phyloP scores from a whole-genome alignment of 2,797 vertebrate genomes.

The Hyperoplus immaculatus region DNA sequence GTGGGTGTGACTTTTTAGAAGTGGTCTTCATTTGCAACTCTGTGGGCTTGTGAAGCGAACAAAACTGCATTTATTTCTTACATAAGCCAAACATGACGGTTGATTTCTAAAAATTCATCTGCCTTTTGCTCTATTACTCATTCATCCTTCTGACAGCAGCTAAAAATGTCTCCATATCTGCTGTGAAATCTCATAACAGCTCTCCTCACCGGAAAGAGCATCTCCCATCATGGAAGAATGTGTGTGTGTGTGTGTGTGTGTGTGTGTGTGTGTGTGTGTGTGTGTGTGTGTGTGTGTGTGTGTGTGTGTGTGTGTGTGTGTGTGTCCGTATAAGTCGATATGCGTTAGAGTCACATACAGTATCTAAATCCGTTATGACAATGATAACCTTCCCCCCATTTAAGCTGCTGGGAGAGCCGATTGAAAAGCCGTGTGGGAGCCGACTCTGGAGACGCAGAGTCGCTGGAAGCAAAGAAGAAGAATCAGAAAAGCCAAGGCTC shows the following conservation, averaged over 20 bases:
- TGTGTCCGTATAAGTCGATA: slow-evolving; percentile 16
- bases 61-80: slow-evolving; percentile 39
- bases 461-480: slow-evolving; percentile 43
- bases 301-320: too few relatives aligned
- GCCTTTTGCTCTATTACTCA: slow-evolving; percentile 33
- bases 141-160: slow-evolving; percentile 2
- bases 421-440: slow-evolving; percentile 57
- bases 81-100: slow-evolving; percentile 45
- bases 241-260: too few relatives aligned
- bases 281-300: too few relatives aligned
- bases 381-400: slow-evolving; percentile 35
- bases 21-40: slow-evolving; percentile 57
- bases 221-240: neutral
- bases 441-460: slow-evolving; percentile 45
- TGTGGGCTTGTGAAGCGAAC: slow-evolving; percentile 38
- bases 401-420: slow-evolving; percentile 46
- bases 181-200: slow-evolving; percentile 14
- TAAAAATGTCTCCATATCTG: neutral
- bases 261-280: too few relatives aligned
- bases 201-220: slow-evolving; percentile 30
- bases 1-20: slow-evolving; percentile 50
- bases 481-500: slow-evolving; percentile 62
- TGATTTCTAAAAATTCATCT: slow-evolving; percentile 28
- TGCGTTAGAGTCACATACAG: slow-evolving; percentile 29
- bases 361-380: slow-evolving; percentile 56